These are phyloP conservation scores for Amphimallon solstitiale DNA, from an alignment of 2,888 invertebrate species.

Conservation along the genomic window DNA sequence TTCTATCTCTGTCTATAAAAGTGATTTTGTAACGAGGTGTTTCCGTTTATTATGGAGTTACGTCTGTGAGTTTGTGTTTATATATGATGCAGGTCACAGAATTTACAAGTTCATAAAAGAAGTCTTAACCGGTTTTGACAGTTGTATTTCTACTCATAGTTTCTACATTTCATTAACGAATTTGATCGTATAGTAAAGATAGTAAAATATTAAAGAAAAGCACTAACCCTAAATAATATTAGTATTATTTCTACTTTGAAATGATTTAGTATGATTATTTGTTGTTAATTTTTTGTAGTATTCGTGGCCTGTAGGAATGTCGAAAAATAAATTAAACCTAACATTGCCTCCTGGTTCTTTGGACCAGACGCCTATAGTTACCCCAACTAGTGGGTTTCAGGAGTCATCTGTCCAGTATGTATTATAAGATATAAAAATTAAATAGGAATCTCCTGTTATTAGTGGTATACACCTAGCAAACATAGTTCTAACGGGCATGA, in stretches of 20 bases:
- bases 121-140: too few species aligned
- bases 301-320: slow-evolving; percentile 70
- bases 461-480: background rate
- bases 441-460: background rate
- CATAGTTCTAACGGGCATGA: background rate
- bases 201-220: too few species aligned
- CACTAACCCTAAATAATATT: too few species aligned
- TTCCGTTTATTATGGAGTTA: too few species aligned
- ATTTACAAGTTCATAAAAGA: too few species aligned
- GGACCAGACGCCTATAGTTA: slow-evolving; percentile 74
- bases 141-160: too few species aligned
- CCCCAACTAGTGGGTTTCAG: slow-evolving; percentile 70
- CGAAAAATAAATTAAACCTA: slow-evolving; percentile 91
- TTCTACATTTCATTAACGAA: too few species aligned
- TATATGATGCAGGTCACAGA: too few species aligned
- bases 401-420: slow-evolving; percentile 69
- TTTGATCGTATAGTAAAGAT: too few species aligned
- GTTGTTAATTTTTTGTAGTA: slow-evolving; percentile 7
- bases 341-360: slow-evolving; percentile 91
- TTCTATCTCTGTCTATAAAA: too few species aligned
- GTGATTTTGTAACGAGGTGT: too few species aligned
- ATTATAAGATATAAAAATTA: background rate
- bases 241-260: slow-evolving; percentile 1
- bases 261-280: background rate
- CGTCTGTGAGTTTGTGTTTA: too few species aligned